Conservation (phyloP, 1,140 invertebrate genomes). For the Orussus abietinus region DNA sequence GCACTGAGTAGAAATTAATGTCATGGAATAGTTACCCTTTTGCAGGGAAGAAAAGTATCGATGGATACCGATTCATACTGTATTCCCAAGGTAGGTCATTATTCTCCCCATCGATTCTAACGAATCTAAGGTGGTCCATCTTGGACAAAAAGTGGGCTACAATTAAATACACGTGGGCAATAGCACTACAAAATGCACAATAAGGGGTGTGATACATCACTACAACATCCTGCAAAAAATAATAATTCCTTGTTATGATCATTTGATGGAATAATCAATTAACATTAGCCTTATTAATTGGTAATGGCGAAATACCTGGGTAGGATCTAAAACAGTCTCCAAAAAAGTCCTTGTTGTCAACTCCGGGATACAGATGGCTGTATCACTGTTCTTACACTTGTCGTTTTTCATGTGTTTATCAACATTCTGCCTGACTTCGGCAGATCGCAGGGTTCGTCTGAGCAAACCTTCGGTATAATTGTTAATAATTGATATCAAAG, state of each 20-base stretch:
- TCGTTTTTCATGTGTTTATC: conserved; percentile 27
- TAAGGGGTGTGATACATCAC: conserved; percentile 67
- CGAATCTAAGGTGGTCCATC: conserved; percentile 59
- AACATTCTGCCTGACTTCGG: conserved; percentile 27
- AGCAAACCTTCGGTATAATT: conserved; percentile 61
- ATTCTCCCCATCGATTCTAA: conserved; percentile 71
- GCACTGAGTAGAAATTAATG: too few relatives aligned
- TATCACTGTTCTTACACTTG: conserved; percentile 23
- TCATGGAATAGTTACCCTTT: conserved; percentile 61
- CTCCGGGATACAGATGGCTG: conserved; percentile 55
- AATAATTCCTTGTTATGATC: conserved; percentile 30
- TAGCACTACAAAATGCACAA: conserved; percentile 69
- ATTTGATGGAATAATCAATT: conserved; percentile 14
- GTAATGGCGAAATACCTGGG: conserved; percentile 29
- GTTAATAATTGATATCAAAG: conserved; percentile 61
- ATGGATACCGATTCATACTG: conserved; percentile 69
- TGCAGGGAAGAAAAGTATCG: conserved; percentile 70
- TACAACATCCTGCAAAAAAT: conserved; percentile 62
- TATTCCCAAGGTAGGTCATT: conserved; percentile 82
- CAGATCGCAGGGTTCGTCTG: conserved; percentile 52
- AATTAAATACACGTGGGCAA: conserved; percentile 62
- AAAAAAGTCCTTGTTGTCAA: conserved; percentile 56
- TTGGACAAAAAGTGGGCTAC: conserved; percentile 61
- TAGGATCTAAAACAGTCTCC: conserved; percentile 45
- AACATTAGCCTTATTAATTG: conserved; percentile 2